These are phyloP conservation scores for Brassicogethes aeneus DNA, from an alignment of 2,888 invertebrate species.

Conservation along the genomic window DNA sequence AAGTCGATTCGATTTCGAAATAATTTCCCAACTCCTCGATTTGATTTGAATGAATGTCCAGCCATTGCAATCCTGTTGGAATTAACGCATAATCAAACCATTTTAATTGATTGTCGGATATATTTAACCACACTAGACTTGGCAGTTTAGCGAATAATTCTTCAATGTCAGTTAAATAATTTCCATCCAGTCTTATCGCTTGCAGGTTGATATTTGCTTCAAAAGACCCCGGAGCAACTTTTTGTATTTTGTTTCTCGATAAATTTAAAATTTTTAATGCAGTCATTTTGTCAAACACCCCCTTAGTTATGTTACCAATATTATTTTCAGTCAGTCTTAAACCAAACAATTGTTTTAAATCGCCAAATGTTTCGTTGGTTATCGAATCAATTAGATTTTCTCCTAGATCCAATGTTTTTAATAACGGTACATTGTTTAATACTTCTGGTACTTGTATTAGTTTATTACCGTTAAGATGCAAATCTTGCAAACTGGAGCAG, in stretches of 20 bases:
- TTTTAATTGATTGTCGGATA: constrained; percentile 75
- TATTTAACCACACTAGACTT: constrained; percentile 76
- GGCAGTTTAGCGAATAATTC: constrained; percentile 73
- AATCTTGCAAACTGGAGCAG: constrained; percentile 69
- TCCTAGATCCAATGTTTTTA: constrained; percentile 75
- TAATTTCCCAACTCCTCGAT: constrained; percentile 77
- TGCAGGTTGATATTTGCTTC: constrained; percentile 69
- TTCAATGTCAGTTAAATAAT: constrained; percentile 69
- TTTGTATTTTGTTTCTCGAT: constrained; percentile 73
- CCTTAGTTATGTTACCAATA: constrained; percentile 69
- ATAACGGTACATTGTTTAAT: constrained; percentile 61
- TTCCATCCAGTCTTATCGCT: constrained; percentile 73
- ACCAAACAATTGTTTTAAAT: constrained; percentile 71
- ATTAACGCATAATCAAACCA: constrained; percentile 81
- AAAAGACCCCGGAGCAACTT: constrained; percentile 69
- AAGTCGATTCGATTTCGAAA: constrained; percentile 71
- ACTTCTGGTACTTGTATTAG: constrained; percentile 67
- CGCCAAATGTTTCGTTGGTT: constrained; percentile 70
- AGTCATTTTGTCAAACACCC: constrained; percentile 68
- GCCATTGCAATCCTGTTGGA: constrained; percentile 74
- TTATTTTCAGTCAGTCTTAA: constrained; percentile 78
- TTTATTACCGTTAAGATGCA: constrained; percentile 76
- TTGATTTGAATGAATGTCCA: constrained; percentile 78
- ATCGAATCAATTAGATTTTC: constrained; percentile 76
- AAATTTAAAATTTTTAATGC: constrained; percentile 75